These are phyloP conservation scores for Nasonia vitripennis DNA, from an alignment of 1,140 invertebrate species.

Conservation along the genomic window DNA sequence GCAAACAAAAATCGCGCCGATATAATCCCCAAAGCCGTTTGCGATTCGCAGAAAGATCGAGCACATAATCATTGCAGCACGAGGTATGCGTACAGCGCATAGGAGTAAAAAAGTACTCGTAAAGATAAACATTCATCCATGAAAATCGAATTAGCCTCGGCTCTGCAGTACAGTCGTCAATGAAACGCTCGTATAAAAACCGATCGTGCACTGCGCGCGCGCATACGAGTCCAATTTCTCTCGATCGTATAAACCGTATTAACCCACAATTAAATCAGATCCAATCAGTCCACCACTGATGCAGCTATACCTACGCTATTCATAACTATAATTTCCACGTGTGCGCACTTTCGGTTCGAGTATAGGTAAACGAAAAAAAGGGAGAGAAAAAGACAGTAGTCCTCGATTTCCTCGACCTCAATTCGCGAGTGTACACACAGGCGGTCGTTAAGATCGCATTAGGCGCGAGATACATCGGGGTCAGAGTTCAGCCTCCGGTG, in stretches of 20 bases:
- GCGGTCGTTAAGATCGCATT: not conserved
- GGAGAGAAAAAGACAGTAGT: not conserved
- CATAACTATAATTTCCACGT: not conserved
- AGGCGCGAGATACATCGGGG: not conserved
- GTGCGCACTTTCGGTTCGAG: not conserved
- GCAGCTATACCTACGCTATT: not conserved
- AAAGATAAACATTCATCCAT: constrained; percentile 4
- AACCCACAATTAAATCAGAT: not conserved
- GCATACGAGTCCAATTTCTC: not conserved
- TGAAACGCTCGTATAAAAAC: not conserved
- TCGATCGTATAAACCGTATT: not conserved
- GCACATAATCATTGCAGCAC: not conserved
- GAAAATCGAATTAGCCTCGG: not conserved
- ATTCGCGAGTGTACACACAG: not conserved
- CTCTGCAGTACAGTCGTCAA: not conserved
- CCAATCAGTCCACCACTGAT: not conserved
- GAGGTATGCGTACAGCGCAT: too few relatives aligned
- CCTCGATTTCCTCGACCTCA: not conserved
- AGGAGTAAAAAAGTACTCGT: not conserved
- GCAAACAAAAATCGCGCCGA: not conserved
- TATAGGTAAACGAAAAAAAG: not conserved
- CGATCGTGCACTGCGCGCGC: too few relatives aligned
- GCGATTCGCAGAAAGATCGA: not conserved
- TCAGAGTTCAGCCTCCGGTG: not conserved
- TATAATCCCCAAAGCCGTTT: not conserved